These are phyloP conservation scores for Nesogale talazaci DNA, from an alignment of 2,113 vertebrate genomes.

Conservation along the genomic window DNA sequence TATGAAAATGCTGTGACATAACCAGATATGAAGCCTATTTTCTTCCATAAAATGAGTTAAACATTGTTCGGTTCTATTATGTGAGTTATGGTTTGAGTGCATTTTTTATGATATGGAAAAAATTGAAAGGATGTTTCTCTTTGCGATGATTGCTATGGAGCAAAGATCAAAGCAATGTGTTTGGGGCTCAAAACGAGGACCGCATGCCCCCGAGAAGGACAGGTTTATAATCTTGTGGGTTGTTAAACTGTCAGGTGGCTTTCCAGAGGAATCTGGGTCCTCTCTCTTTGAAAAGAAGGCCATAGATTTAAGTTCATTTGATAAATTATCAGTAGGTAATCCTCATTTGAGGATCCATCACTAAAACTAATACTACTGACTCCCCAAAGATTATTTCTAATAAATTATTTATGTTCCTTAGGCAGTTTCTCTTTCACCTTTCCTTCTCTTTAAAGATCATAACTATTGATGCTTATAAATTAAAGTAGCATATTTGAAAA, in stretches of 20 bases:
- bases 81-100: slow-evolving; percentile 21
- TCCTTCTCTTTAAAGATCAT: background rate
- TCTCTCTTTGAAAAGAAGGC: slow-evolving; percentile 34
- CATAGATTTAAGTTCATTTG: background rate
- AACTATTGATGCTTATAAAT: background rate
- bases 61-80: background rate
- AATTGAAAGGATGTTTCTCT: slow-evolving; percentile 41
- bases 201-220: background rate
- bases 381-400: background rate
- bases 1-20: background rate
- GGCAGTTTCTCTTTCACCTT: too few species aligned
- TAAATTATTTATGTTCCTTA: background rate
- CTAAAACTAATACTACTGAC: background rate
- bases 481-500: background rate
- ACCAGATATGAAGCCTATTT: background rate
- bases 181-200: slow-evolving; percentile 62
- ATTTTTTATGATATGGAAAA: slow-evolving; percentile 46
- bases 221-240: background rate
- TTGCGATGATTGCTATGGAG: background rate
- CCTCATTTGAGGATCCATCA: background rate
- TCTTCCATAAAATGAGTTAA: slow-evolving; percentile 7
- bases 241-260: slow-evolving; percentile 66
- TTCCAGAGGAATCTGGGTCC: slow-evolving; percentile 32
- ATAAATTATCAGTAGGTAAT: slow-evolving; percentile 15
- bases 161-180: slow-evolving; percentile 63